phyloP scores from a whole-genome alignment of 2,113 vertebrate species.

The Ophiodon elongatus region DNA sequence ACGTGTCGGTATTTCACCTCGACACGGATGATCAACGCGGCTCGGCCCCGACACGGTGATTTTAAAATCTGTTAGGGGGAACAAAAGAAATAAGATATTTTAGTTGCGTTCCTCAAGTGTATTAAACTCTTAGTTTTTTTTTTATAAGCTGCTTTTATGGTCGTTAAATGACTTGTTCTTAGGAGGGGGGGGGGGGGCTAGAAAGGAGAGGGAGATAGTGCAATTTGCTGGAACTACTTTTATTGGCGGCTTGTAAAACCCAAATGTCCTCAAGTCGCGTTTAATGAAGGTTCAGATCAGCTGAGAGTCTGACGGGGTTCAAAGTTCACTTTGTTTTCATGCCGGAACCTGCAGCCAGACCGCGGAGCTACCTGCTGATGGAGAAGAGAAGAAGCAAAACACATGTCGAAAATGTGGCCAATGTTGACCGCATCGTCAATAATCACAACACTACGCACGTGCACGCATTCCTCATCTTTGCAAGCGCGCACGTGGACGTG shows the following conservation, averaged over 20 bases:
- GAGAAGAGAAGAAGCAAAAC: too few relatives aligned
- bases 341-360: neutral
- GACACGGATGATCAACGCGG: neutral
- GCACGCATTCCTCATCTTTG: neutral
- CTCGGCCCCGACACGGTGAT: neutral
- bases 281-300: neutral
- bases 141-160: slow-evolving; percentile 26
- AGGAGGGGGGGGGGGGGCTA: neutral
- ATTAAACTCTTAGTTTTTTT: neutral
- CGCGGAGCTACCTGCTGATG: neutral
- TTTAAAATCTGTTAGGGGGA: neutral
- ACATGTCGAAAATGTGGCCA: neutral
- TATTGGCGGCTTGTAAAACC: slow-evolving; percentile 21
- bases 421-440: too few relatives aligned
- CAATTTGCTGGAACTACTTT: slow-evolving; percentile 34
- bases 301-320: neutral
- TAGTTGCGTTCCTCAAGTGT: neutral
- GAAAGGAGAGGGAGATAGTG: neutral
- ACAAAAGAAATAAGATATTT: neutral
- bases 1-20: slow-evolving; percentile 33
- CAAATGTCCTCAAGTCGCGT: neutral
- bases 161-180: neutral
- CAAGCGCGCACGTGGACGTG: neutral
- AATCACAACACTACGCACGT: neutral
- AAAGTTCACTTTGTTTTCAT: too few relatives aligned